Evolutionary conservation across 2,797 vertebrate species (phyloP).

Genomic region (Tiaroga cobitis): DNA sequence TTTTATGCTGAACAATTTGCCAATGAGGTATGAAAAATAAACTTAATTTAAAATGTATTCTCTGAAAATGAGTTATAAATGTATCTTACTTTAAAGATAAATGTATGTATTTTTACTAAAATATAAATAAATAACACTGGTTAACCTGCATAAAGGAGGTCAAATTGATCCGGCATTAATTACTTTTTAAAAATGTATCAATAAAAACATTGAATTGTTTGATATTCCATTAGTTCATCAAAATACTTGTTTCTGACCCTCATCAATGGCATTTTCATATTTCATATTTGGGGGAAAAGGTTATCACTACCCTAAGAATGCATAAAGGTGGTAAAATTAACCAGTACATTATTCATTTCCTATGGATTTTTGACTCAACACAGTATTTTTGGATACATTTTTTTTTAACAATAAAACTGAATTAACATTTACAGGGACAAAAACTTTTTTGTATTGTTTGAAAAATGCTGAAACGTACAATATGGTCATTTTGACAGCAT

Average conservation of each 20-base stretch:
- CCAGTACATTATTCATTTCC: neutral
- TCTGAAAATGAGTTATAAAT: neutral
- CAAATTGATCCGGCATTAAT: no score
- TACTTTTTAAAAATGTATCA: neutral
- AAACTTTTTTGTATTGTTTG: neutral
- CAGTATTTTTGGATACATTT: neutral
- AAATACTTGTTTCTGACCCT: neutral
- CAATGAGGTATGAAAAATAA: neutral
- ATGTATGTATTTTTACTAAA: no score
- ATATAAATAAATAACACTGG: no score
- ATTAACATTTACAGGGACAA: neutral
- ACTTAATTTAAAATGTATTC: neutral
- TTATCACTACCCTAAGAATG: neutral
- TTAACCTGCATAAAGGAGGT: neutral
- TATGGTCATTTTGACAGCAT: neutral
- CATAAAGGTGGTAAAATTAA: neutral
- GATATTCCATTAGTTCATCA: neutral
- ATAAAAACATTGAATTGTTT: neutral
- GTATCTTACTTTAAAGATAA: neutral
- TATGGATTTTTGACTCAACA: no score
- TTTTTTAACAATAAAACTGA: neutral
- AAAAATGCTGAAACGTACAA: neutral
- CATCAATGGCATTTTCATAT: neutral
- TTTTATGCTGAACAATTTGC: neutral
- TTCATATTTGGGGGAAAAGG: neutral